Evolutionary conservation across 1,140 invertebrate genomes (phyloP), one percentile per base, ranked within the genome.

Genomic region (Lerema accius): DNA sequence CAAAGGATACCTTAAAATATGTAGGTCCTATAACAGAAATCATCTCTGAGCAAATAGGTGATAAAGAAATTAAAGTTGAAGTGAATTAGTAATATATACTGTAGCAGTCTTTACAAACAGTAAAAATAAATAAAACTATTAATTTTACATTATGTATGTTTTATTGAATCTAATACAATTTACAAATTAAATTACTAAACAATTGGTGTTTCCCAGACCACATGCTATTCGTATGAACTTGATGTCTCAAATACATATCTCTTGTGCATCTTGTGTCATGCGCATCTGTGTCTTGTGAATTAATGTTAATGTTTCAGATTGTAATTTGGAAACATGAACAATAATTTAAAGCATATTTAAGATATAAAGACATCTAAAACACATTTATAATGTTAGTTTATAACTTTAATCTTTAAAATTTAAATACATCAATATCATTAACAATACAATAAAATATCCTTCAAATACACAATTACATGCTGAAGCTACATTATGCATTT

Each of bases 11-110:
- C 56, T 53, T 76, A 19, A 17, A 71, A 6, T 71, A 86, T 70
- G 50, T 71, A 45, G 85, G 83, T 13, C 67, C 74, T 10, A 56
- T 70, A 3, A 89, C 85, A 69, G 71, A 85, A 46, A 82, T 90
- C 11, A 76, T 88, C 32, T 67, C 42, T 49, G 83, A 84, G 61
- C 85, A 90, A 70, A 67, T 81, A 48, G 15, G 51, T 50, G 63
- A 48, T 26, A 64, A 61, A 69, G 55, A 70, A 65, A 63, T 4
- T 58, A 43, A 28, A 60, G 63, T 65, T 40, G 42, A 48, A 45
- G 40, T 37, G 55, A 43, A 59, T 40, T 5, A 65, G 55, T 23
- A 65, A 69, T 39, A 37, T 63, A 1, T 6, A 32, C 9, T 1
- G 28, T 7, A 32, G 4, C 28, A 32, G 9, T 10, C 1, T 32